Percentiles rank a stretch among this genome's conserved stretches.
phyloP scores from a whole-genome alignment of 2,888 invertebrate species.

The Eupithecia dodoneata region DNA sequence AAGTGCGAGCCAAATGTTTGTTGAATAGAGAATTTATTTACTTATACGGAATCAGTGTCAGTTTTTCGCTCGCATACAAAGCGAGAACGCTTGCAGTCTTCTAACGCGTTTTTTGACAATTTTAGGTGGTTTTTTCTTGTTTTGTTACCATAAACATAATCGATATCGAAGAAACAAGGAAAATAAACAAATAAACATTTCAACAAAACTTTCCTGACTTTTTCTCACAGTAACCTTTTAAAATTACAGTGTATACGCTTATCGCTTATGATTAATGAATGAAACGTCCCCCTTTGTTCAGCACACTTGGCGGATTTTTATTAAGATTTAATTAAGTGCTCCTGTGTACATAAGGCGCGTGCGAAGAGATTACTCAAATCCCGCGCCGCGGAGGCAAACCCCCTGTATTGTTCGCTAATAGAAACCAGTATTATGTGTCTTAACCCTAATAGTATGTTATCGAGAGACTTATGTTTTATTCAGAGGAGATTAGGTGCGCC shows the following conservation, averaged over 20 bases:
- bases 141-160: neutral
- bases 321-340: conserved; percentile 77
- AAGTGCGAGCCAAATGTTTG: neutral
- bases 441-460: conserved; percentile 79
- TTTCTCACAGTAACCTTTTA: neutral
- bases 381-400: conserved; percentile 46
- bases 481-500: conserved; percentile 74
- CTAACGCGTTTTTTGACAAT: neutral
- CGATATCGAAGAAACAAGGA: neutral
- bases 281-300: conserved; percentile 51
- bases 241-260: neutral
- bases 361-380: conserved; percentile 62
- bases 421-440: conserved; percentile 75
- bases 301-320: conserved; percentile 62
- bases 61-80: neutral
- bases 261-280: conserved; percentile 24
- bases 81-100: neutral
- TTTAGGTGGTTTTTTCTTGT: neutral
- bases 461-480: conserved; percentile 82
- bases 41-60: neutral
- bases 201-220: neutral
- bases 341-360: conserved; percentile 62
- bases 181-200: neutral
- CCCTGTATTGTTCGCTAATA: conserved; percentile 67
- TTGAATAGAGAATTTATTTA: neutral